These are phyloP conservation scores for Plebejus argus DNA, from an alignment of 2,888 invertebrate genomes.

Conservation along the genomic window DNA sequence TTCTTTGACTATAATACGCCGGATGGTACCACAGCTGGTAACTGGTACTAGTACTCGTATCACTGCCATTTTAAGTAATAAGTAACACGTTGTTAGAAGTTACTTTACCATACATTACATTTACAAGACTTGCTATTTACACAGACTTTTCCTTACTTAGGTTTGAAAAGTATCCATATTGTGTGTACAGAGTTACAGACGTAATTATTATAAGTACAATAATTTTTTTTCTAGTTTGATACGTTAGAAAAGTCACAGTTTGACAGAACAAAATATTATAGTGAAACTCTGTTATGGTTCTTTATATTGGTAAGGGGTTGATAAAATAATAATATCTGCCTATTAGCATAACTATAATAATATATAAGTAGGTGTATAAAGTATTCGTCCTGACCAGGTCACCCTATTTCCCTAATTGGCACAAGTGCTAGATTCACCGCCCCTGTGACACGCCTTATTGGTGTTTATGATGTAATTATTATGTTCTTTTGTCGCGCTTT, in stretches of 20 bases:
- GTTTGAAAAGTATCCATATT: background rate
- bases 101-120: background rate
- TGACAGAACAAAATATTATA: no score
- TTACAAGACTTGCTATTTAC: background rate
- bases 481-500: background rate
- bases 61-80: constrained; percentile 7
- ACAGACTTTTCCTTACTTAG: background rate
- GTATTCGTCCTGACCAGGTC: constrained; percentile 23
- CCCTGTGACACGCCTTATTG: background rate
- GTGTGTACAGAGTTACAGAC: background rate
- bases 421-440: background rate
- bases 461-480: constrained; percentile 19
- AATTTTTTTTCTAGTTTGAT: no score
- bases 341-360: no score
- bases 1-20: constrained; percentile 17
- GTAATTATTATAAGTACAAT: no score
- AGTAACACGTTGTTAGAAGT: background rate
- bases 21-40: background rate
- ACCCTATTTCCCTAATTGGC: constrained; percentile 31
- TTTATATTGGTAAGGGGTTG: no score
- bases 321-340: no score
- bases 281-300: no score
- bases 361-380: background rate
- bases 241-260: no score
- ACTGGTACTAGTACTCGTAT: background rate